Evolutionary conservation across 2,797 vertebrate genomes (phyloP), one percentile per base, ranked within the genome.

Genomic region (Gambusia yucatana): DNA sequence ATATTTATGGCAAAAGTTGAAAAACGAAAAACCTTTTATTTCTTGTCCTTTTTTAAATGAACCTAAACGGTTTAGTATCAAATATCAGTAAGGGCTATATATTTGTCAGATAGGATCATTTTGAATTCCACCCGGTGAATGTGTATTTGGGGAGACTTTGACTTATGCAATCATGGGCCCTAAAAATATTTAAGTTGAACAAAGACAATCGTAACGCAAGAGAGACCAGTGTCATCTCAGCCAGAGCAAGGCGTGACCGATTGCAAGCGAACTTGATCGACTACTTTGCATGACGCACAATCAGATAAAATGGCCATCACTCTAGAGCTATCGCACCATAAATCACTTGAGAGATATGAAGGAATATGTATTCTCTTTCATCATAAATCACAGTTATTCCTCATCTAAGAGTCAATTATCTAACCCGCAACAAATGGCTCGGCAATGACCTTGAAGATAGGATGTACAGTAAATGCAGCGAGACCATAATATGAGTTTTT

Each of bases 391-490:
- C 80, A 84, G 91, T 94, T 94, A 94, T 93, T 90, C 90, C 91
- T 95, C 90, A 95, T 95, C 93, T 93, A 91, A 91, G 92, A 93
- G 93, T 93, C 92, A 94, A 94, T 96, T 94, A 95, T 94, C 91
- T 92, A 91, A 92, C 78, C 87, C 14, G 84, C 91, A 94, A 94
- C 88, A 91, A 95, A 94, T 88, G 88, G 84, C 85, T 88, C 44
- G 6, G 86, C 84, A 89, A 85, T 93, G 93, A 95, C 94, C 94
- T 95, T 95, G 93, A 94, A 85, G 91, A 87, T 74, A 52, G 76
- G 69, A 67, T 76, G 85, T 82, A 80, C 76, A 86, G 78, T 75
- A 70, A 36, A 57, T 72, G 74, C 78, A 33, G 75, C 36, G 69
- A 79, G 78, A 63, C 85, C 43, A 63, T 74, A 75, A 17, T 8